Base-by-base conservation (phyloP, 1,140 invertebrate species). In the Drosophila chauvacae region DNA sequence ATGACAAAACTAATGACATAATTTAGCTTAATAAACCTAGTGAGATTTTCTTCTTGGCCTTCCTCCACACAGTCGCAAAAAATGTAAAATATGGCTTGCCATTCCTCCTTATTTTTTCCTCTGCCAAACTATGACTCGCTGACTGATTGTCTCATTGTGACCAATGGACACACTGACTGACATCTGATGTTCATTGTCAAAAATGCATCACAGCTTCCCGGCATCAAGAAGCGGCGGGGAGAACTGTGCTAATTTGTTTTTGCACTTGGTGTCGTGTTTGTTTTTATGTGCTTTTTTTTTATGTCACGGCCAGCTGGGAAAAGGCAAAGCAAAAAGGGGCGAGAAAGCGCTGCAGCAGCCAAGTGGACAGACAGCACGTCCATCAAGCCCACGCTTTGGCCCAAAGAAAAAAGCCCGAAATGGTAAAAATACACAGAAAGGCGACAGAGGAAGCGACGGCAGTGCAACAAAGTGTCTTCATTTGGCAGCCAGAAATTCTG, bases 111-210 rank as follows among this genome's bases (percentile, higher is more conserved):
- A 13, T 26, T 39, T 28, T 51, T 44, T 18, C 11, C 20, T 16
- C 14, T 48, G 23, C 37, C 65, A 47, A 72, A 72, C 69, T 68
- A 51, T 60, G 70, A 73, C 74, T 69, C 23, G 71, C 45, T 79
- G 74, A 57, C 58, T 66, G 80, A 81, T 72, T 62, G 70, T 61
- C 48, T 60, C 68, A 56, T 64, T 77, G 59, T 48, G 59, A 53
- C 33, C 64, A 81, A 33, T 28, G 13, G 39, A 69, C 66, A 53
- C 47, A 66, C 63, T 73, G 82, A 79, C 74, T 81, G 69, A 51
- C 76, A 77, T 66, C 68, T 88, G 84, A 77, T 77, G 85, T 83
- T 84, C 80, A 84, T 80, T 88, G 80, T 87, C 83, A 86, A 86
- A 86, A 88, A 86, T 77, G 76, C 80, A 87, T 87, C 84, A 87